Evolutionary conservation across 2,113 vertebrate species (phyloP).

Genomic region (Clarias batrachus): DNA sequence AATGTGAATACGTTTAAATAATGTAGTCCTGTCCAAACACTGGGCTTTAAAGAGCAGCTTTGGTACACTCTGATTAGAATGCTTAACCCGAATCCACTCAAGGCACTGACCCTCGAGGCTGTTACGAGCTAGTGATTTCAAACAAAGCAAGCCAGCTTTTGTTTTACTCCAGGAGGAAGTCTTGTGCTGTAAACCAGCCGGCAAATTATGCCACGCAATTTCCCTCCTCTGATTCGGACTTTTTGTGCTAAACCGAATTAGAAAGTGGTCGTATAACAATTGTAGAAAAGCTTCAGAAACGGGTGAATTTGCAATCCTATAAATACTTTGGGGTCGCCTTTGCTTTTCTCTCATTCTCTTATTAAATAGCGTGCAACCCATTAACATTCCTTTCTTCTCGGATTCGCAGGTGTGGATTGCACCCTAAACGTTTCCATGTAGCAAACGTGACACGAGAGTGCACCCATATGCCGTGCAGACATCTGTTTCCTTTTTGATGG

Average conservation of each 20-base stretch:
- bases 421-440: slow-evolving; percentile 30
- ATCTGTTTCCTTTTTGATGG: slow-evolving; percentile 39
- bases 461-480: background rate
- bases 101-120: slow-evolving; percentile 33
- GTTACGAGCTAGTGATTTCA: slow-evolving; percentile 30
- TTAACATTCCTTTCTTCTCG: slow-evolving; percentile 32
- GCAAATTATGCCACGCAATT: slow-evolving; percentile 39
- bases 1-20: slow-evolving; percentile 18
- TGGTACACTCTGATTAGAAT: slow-evolving; percentile 35
- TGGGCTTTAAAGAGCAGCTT: background rate
- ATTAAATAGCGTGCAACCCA: slow-evolving; percentile 16
- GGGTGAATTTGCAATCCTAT: slow-evolving; percentile 21
- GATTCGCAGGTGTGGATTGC: slow-evolving; percentile 29
- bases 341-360: background rate
- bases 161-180: slow-evolving; percentile 36
- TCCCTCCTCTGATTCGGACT: slow-evolving; percentile 42
- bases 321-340: background rate
- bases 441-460: slow-evolving; percentile 10
- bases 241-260: slow-evolving; percentile 31
- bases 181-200: slow-evolving; percentile 30
- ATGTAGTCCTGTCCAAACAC: slow-evolving; percentile 14
- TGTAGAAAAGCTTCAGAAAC: slow-evolving; percentile 14
- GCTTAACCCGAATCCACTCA: slow-evolving; percentile 30
- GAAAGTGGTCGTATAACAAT: slow-evolving; percentile 40
- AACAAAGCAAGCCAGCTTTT: slow-evolving; percentile 43